Percentiles rank a stretch among this genome's conserved stretches.
These are phyloP conservation scores for Pseudocheirus occidentalis DNA, from an alignment of 2,797 vertebrate species.

Conservation along the genomic window DNA sequence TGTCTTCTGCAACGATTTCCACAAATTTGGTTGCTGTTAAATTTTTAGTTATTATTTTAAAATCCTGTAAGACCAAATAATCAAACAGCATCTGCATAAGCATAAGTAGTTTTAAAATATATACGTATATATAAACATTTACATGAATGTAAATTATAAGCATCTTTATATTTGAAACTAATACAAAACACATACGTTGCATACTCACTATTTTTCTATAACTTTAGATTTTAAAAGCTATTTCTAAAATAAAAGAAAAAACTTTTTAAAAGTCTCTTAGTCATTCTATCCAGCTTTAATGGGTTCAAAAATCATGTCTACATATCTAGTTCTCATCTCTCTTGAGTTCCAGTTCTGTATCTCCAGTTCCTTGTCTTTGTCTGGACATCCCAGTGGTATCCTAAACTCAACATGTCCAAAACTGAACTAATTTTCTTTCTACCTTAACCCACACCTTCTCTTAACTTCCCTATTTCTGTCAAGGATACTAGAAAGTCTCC, in stretches of 20 bases:
- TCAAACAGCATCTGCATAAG: background rate
- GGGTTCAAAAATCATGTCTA: background rate
- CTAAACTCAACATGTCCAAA: background rate
- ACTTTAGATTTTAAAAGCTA: background rate
- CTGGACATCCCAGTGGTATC: background rate
- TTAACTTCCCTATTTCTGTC: background rate
- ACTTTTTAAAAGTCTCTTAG: background rate
- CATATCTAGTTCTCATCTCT: background rate
- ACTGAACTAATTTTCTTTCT: background rate
- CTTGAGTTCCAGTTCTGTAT: background rate
- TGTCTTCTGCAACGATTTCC: conserved; percentile 87
- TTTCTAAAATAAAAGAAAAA: background rate
- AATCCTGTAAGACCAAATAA: conserved; percentile 84
- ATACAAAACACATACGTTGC: background rate
- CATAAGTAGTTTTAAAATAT: background rate
- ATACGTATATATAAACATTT: background rate
- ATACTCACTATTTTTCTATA: background rate
- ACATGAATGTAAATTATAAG: background rate
- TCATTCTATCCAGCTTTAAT: background rate
- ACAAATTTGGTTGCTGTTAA: conserved; percentile 87
- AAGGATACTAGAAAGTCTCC: background rate
- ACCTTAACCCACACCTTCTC: background rate
- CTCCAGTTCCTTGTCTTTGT: background rate
- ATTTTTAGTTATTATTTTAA: conserved; percentile 87
- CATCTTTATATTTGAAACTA: background rate